Conservation (phyloP, 2,888 invertebrate species). For the Orthosia gothica region DNA sequence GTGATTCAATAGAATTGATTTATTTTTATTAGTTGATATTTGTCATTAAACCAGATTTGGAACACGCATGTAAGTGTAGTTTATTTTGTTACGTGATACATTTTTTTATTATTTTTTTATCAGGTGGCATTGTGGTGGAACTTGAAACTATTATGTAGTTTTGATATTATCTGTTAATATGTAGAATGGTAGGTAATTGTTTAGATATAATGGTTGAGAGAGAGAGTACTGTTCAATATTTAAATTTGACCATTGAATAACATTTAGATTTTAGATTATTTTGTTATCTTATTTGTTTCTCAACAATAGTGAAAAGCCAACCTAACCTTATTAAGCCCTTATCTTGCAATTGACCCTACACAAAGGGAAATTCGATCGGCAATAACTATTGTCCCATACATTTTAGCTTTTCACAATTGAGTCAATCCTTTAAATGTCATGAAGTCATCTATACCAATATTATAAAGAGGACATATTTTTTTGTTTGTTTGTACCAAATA, state of each 20-base stretch:
- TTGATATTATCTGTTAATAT: slow-evolving; percentile 10
- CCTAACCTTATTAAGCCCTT: too few relatives aligned
- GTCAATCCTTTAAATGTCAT: too few relatives aligned
- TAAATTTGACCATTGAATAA: not conserved
- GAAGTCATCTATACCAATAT: too few relatives aligned
- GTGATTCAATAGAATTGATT: slow-evolving; percentile 44
- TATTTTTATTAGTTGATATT: slow-evolving; percentile 41
- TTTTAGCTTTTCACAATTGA: too few relatives aligned
- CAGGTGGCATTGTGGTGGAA: not conserved
- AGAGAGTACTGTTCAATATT: not conserved
- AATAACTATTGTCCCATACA: too few relatives aligned
- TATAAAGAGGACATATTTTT: too few relatives aligned
- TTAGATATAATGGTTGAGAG: not conserved
- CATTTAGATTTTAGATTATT: not conserved
- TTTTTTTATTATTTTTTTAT: slow-evolving; percentile 16
- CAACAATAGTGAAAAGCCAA: not conserved
- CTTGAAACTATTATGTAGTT: not conserved
- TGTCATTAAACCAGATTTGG: slow-evolving; percentile 22
- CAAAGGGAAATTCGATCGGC: too few relatives aligned
- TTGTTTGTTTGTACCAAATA: too few relatives aligned
- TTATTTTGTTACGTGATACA: slow-evolving; percentile 6
- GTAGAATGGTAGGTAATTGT: not conserved
- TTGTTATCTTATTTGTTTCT: slow-evolving; percentile 1
- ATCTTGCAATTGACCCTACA: too few relatives aligned
- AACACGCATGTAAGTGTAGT: slow-evolving; percentile 23